Percentiles rank a stretch among this genome's conserved stretches.
Conservation (phyloP, 1,140 invertebrate genomes). For the Drosophila busckii region DNA sequence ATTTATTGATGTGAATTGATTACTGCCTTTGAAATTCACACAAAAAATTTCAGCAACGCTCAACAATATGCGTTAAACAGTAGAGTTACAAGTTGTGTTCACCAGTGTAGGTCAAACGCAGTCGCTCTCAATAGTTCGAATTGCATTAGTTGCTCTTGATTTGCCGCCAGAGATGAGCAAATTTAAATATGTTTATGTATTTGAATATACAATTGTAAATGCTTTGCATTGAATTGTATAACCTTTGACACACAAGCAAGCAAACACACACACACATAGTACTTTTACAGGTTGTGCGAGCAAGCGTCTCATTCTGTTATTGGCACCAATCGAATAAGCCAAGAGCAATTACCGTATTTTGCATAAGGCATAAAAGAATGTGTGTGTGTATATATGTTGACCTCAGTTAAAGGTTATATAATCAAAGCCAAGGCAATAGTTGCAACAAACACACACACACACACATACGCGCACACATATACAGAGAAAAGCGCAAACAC, state of each 20-base stretch:
- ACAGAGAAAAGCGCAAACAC: slow-evolving; percentile 46
- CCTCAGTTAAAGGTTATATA: slow-evolving; percentile 52
- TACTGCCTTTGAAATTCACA: too few species aligned
- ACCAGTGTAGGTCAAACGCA: too few species aligned
- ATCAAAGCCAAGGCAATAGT: slow-evolving; percentile 33
- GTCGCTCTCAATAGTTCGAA: too few species aligned
- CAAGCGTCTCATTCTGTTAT: slow-evolving; percentile 37
- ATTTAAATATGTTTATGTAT: slow-evolving; percentile 46
- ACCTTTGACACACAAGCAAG: slow-evolving; percentile 32
- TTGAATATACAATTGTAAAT: slow-evolving; percentile 20
- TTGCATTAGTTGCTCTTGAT: too few species aligned
- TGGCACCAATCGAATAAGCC: slow-evolving; percentile 49
- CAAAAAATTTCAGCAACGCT: too few species aligned
- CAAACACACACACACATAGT: slow-evolving; percentile 2
- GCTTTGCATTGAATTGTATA: slow-evolving; percentile 25
- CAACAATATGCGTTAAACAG: too few species aligned
- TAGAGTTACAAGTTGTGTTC: too few species aligned
- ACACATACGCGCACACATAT: too few species aligned
- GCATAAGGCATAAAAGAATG: slow-evolving; percentile 35
- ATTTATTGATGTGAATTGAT: too few species aligned
- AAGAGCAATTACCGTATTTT: slow-evolving; percentile 44
- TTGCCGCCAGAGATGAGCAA: slow-evolving; percentile 33
- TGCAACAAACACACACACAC: slow-evolving; percentile 30
- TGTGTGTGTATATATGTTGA: slow-evolving; percentile 8
- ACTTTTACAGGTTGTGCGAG: slow-evolving; percentile 8